Conservation (phyloP, 2,888 invertebrate species). For the Mimas tiliae region DNA sequence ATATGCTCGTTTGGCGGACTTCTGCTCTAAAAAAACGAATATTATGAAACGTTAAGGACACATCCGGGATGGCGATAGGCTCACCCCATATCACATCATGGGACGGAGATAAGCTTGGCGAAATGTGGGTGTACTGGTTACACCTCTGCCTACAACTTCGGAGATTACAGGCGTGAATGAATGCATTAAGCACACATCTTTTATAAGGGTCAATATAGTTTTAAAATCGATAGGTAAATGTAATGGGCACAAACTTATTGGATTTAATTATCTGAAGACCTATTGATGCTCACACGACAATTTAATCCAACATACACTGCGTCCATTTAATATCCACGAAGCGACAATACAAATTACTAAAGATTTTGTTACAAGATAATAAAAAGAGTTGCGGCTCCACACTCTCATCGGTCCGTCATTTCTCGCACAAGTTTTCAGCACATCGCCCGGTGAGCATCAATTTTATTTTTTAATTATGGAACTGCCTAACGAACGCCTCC, state of each 20-base stretch:
- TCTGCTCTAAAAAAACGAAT: too few relatives aligned
- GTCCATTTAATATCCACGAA: neutral
- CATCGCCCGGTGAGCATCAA: slow-evolving; percentile 59
- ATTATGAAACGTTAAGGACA: too few relatives aligned
- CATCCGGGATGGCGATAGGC: too few relatives aligned
- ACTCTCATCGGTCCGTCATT: slow-evolving; percentile 52
- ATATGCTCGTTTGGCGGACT: too few relatives aligned
- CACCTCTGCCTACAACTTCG: too few relatives aligned
- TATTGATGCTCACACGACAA: slow-evolving; percentile 3
- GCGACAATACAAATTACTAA: slow-evolving; percentile 10
- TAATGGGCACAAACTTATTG: slow-evolving; percentile 9
- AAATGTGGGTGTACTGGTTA: too few relatives aligned
- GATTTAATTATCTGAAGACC: slow-evolving; percentile 13
- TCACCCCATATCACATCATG: too few relatives aligned
- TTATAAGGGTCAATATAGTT: neutral
- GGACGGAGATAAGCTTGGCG: too few relatives aligned
- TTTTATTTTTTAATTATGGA: slow-evolving; percentile 50
- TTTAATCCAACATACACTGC: neutral
- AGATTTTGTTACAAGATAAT: slow-evolving; percentile 29
- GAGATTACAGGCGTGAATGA: too few relatives aligned
- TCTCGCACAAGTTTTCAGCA: slow-evolving; percentile 66
- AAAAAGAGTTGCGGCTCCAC: slow-evolving; percentile 39
- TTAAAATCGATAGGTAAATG: neutral
- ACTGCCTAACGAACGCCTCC: slow-evolving; percentile 35
- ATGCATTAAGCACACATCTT: too few relatives aligned